Percentiles rank a stretch among this genome's conserved stretches.
Conservation (phyloP, 2,888 invertebrate species). For the Hirtodrosophila cameraria region DNA sequence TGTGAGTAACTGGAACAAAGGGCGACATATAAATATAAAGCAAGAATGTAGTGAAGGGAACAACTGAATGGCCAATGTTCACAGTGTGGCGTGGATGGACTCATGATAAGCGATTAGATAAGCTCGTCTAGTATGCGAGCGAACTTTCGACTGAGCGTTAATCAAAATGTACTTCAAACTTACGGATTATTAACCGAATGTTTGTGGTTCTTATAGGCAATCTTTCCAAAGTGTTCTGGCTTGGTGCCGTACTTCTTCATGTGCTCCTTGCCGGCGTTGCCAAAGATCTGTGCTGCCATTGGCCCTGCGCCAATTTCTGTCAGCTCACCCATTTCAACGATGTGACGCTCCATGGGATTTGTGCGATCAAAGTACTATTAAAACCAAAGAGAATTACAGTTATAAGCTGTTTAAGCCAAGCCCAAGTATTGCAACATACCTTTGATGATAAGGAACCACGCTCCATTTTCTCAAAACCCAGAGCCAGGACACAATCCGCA, state of each 20-base stretch:
- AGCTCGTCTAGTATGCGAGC: constrained; percentile 5
- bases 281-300: constrained; percentile 97
- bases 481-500: constrained; percentile 94
- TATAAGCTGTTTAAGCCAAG: no score
- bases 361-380: constrained; percentile 91
- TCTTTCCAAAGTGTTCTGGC: constrained; percentile 97
- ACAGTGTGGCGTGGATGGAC: constrained; percentile 23
- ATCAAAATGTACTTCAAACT: constrained; percentile 87
- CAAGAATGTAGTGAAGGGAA: constrained; percentile 6
- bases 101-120: constrained; percentile 55
- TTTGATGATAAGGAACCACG: constrained; percentile 92
- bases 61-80: constrained; percentile 26
- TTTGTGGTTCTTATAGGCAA: constrained; percentile 97
- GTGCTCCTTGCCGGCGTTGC: constrained; percentile 97
- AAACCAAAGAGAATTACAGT: neutral
- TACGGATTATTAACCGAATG: constrained; percentile 98
- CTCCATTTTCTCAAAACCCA: constrained; percentile 99
- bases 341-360: constrained; percentile 95
- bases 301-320: constrained; percentile 93
- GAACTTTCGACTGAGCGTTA: constrained; percentile 59
- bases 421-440: constrained; percentile 83
- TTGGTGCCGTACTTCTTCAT: constrained; percentile 93
- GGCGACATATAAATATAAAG: no score
- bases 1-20: constrained; percentile 91
- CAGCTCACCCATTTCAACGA: constrained; percentile 92